Conservation (phyloP, 2,113 vertebrate species). For the Pelmatolapia mariae region DNA sequence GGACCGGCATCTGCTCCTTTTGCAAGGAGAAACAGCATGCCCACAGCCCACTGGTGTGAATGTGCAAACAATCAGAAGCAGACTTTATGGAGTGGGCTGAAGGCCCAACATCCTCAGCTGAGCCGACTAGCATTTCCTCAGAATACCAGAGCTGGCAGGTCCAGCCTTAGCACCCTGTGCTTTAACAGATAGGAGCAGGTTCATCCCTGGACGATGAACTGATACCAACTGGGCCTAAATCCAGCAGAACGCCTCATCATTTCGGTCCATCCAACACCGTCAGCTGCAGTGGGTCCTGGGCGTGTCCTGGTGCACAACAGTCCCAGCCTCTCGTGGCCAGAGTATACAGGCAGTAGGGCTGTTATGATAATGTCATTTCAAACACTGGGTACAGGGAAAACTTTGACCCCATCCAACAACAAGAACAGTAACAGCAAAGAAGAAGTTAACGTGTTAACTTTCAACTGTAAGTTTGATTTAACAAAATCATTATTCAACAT, state of each 20-base stretch:
- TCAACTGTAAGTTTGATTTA: background rate
- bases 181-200: background rate
- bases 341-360: background rate
- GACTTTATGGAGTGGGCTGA: background rate
- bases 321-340: rapidly evolving
- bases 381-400: rapidly evolving
- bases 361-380: rapidly evolving
- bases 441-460: background rate
- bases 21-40: rapidly evolving
- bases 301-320: background rate
- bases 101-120: background rate
- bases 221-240: rapidly evolving
- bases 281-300: background rate
- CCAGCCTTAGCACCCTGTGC: background rate
- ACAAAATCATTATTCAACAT: background rate
- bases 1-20: background rate
- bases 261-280: background rate
- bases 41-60: background rate
- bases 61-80: background rate
- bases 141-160: background rate
- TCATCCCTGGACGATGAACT: background rate
- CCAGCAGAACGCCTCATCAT: background rate
- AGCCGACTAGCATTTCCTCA: background rate
- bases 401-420: background rate
- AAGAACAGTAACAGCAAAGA: background rate